Base-by-base conservation (phyloP, 2,113 vertebrate genomes). In the Pithys albifrons region DNA sequence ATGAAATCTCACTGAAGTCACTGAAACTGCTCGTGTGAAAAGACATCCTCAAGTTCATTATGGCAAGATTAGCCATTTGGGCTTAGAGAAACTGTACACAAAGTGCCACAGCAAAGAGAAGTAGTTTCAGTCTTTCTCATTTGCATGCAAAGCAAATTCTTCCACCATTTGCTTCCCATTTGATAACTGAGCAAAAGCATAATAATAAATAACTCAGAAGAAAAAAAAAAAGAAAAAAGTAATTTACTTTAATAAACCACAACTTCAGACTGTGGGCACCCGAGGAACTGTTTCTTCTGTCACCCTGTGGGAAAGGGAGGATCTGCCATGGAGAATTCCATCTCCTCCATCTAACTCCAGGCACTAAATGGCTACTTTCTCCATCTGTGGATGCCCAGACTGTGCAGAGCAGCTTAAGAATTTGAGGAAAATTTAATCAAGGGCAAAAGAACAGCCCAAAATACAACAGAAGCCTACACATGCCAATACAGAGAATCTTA, bases 101-200 rank as follows among this genome's bases (percentile, higher is more conserved):
- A 88, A 94, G 90, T 69, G 76, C 79, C 76, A 67, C 0, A 0
- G 58, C 0, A 0, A 77, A 70, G 64, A 77, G 62, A 85, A 85
- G 64, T 8, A 9, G 9, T 69, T 93, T 84, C 79, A 86, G 57
- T n/a, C 88, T 61, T 33, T 33, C 88, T 93, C 90, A 93, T 95
- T 91, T 81, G 62, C 83, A 91, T 92, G 85, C 85, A 94, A 78
- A 93, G 93, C 76, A 89, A 94, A 93, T 88, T 86, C 88, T 87
- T 91, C 79, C 73, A 91, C 76, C 88, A 89, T 95, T 95, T 91
- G 80, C 84, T 97, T 95, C 76, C 88, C 91, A 84, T 90, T 95
- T 78, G 75, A 80, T 91, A 93, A 71, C 71, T 83, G 72, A 85
- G 75, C 31, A 81, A 84, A 91, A 81, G 33, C 55, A 64, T 35